Base-by-base conservation (phyloP, 2,113 vertebrate genomes). In the Chunga burmeisteri region DNA sequence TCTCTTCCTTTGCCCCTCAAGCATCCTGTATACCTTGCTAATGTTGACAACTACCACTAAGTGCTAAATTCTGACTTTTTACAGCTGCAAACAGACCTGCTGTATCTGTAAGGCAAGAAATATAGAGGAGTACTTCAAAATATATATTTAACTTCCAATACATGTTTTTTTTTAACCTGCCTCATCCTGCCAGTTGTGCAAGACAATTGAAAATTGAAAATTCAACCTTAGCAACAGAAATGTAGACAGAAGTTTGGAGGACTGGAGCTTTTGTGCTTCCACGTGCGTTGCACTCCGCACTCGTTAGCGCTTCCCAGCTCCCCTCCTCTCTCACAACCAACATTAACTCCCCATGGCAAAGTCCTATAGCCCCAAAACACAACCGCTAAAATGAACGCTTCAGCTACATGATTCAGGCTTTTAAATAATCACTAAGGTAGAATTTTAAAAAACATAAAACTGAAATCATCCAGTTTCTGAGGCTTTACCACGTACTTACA, bases 251-350 rank as follows among this genome's bases (percentile, higher is more conserved):
- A 86, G 13, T 1, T 10, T 20, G 67, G 58, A 86, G 68, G 58
- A 73, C 3, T 0, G 0, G 49, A 32, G 52, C 9, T 93, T 68
- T 72, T 11, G n/a, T 49, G 62, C 30, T 81, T 40, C 18, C 73
- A 21, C 0, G 7, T 4, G 36, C 2, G 4, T 30, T 36, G 42
- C 50, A 10, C 29, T 75, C 53, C 8, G 0, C 9, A 0, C 46
- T 8, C 13, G 0, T 13, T 50, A 20, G 46, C 6, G 1, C 32
- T 21, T 11, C 42, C 46, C 59, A 15, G 23, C 49, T 61, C 61
- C 66, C 36, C 32, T 38, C 18, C 22, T 14, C 19, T 3, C 38
- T 36, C 71, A n/a, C 29, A 27, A 0, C 16, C 26, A 19, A 4
- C 16, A 0, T 6, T 3, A 72, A 36, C 32, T 42, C 7, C 62